phyloP scores from a whole-genome alignment of 2,888 invertebrate genomes.

The Lacanobia wlatinum region DNA sequence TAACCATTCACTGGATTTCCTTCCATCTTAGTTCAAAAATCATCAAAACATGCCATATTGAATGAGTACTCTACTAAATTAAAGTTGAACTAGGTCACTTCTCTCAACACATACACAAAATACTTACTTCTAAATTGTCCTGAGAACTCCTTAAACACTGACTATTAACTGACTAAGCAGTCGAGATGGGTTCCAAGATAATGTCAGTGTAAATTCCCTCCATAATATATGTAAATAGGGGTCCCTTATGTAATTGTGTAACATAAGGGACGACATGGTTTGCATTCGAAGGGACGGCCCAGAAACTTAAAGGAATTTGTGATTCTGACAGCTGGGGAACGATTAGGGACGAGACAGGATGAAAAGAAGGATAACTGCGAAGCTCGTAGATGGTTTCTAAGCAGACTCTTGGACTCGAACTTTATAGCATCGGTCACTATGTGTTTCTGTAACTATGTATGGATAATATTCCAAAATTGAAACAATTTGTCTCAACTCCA shows the following conservation, averaged over 20 bases:
- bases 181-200: conserved; percentile 55
- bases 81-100: neutral
- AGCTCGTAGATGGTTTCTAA: no score
- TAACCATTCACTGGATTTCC: no score
- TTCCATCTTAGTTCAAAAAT: neutral
- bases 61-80: neutral
- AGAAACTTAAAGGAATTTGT: conserved; percentile 30
- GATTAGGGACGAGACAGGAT: conserved; percentile 15
- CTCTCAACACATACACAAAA: neutral
- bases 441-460: no score
- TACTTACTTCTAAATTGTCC: conserved; percentile 28
- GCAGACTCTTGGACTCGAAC: no score
- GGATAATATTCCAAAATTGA: no score
- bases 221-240: conserved; percentile 62
- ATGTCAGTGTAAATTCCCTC: conserved; percentile 56
- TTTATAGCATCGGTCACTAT: no score
- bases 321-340: conserved; percentile 14
- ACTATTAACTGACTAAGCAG: conserved; percentile 59
- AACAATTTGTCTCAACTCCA: no score
- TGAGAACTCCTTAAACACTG: conserved; percentile 22
- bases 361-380: neutral
- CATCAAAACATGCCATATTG: neutral
- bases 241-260: conserved; percentile 57
- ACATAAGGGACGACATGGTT: conserved; percentile 42
- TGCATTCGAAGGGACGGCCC: conserved; percentile 13